phyloP scores from a whole-genome alignment of 1,140 invertebrate genomes.

The Batillaria attramentaria region DNA sequence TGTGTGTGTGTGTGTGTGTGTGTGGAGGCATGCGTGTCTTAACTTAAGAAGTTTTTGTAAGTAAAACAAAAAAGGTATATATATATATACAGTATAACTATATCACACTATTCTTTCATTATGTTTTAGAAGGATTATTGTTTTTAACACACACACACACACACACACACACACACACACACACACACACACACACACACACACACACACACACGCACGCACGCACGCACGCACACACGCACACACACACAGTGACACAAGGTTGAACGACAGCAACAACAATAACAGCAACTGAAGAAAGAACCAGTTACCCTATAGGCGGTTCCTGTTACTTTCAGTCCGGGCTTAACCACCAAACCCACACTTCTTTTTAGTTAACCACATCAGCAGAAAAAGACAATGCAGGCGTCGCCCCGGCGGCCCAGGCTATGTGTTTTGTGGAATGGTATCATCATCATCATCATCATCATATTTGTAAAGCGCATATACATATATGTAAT shows the following conservation, averaged over 20 bases:
- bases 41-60: background rate
- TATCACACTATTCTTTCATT: background rate
- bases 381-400: background rate
- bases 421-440: too few relatives aligned
- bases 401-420: too few relatives aligned
- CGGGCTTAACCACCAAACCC: background rate
- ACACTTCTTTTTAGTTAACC: background rate
- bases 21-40: background rate
- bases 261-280: background rate
- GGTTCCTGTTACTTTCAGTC: background rate
- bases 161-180: constrained; percentile 3
- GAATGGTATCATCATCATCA: too few relatives aligned
- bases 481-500: too few relatives aligned
- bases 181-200: constrained; percentile 5
- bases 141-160: background rate
- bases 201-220: constrained; percentile 4
- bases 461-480: too few relatives aligned
- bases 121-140: background rate
- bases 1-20: background rate
- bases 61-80: background rate
- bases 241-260: background rate
- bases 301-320: background rate
- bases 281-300: background rate
- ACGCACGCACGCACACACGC: constrained; percentile 3
- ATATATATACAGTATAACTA: background rate